These are phyloP conservation scores for Penaeus japonicus DNA, from an alignment of 1,140 invertebrate species.

Conservation along the genomic window DNA sequence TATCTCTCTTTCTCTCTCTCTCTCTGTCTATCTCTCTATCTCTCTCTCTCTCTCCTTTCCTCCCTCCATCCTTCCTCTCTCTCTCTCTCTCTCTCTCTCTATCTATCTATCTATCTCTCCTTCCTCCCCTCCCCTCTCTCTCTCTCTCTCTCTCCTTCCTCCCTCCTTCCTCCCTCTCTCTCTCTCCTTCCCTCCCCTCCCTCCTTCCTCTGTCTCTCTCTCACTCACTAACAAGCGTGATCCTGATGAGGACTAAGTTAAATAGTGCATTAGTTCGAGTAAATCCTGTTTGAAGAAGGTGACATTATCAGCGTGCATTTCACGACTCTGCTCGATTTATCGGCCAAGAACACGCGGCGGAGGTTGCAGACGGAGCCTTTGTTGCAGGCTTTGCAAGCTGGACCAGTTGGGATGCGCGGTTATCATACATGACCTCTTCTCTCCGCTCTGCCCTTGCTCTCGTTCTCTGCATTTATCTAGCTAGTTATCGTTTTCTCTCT, in stretches of 20 bases:
- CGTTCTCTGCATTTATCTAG: no score
- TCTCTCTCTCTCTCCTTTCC: background rate
- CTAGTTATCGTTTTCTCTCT: no score
- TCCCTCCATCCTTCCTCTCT: background rate
- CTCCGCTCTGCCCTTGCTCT: no score
- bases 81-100: background rate
- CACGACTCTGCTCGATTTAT: no score
- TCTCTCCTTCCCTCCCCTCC: background rate
- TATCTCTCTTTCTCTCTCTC: background rate
- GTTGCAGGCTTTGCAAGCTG: no score
- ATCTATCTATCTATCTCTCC: background rate
- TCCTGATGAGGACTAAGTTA: no score
- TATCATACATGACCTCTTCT: no score
- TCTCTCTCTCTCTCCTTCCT: background rate
- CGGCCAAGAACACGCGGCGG: no score
- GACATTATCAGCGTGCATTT: no score
- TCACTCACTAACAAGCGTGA: background rate
- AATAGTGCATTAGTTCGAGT: background rate
- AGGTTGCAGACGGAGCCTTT: no score
- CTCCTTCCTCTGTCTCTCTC: background rate
- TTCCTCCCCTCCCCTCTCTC: background rate
- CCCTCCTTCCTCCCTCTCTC: background rate
- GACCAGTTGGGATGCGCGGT: no score
- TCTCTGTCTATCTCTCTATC: background rate
- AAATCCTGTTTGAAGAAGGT: no score